These are phyloP conservation scores for Phymatocera aterrima DNA, from an alignment of 2,888 invertebrate genomes.

Conservation along the genomic window DNA sequence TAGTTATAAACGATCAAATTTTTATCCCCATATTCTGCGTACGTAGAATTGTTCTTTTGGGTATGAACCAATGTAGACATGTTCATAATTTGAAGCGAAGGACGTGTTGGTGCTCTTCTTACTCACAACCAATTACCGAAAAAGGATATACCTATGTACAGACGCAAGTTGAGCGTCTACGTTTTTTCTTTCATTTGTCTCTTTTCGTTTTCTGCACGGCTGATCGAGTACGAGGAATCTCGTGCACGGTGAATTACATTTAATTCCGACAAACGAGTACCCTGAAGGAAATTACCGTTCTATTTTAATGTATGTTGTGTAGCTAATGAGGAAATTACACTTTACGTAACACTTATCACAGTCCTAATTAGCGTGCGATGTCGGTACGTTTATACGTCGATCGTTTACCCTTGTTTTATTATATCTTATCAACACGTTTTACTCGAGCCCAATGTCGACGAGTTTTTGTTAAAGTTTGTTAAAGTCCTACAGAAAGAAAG, in stretches of 20 bases:
- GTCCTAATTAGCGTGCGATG: neutral
- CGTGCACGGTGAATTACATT: neutral
- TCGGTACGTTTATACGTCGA: neutral
- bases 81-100: neutral
- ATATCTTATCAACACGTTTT: too few species aligned
- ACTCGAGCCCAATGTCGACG: too few species aligned
- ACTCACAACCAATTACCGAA: slow-evolving; percentile 3
- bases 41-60: neutral
- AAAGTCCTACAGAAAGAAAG: too few species aligned
- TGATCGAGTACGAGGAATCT: neutral
- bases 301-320: neutral
- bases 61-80: neutral
- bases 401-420: too few species aligned
- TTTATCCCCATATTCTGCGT: neutral
- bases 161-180: neutral
- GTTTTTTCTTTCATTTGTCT: neutral
- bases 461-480: too few species aligned
- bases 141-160: neutral
- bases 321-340: neutral
- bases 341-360: neutral
- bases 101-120: neutral
- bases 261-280: neutral
- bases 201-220: neutral
- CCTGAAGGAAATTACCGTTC: neutral
- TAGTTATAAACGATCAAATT: too few species aligned